phyloP scores from a whole-genome alignment of 2,888 invertebrate species.

The Apamea crenata region DNA sequence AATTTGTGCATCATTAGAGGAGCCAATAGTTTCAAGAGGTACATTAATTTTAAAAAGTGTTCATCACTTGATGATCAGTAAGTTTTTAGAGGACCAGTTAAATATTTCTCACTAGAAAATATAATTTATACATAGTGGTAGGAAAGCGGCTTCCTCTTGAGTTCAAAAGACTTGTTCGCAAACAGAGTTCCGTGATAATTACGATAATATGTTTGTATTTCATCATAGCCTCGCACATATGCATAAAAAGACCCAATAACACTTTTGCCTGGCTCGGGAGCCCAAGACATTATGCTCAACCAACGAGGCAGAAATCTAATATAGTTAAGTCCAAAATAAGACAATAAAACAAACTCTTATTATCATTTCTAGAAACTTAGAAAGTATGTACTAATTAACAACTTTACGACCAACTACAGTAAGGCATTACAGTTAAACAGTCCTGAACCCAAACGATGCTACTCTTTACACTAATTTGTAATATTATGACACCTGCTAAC shows the following conservation, averaged over 20 bases:
- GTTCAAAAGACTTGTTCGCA: background rate
- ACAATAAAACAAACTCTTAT: slow-evolving; percentile 2
- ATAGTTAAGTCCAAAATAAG: background rate
- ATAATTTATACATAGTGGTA: background rate
- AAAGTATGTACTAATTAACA: background rate
- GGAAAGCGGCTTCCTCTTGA: background rate
- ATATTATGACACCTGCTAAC: background rate
- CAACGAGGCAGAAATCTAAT: too few relatives aligned
- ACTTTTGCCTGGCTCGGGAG: background rate
- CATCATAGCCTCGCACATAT: background rate
- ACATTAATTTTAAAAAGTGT: background rate
- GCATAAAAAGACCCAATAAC: too few relatives aligned
- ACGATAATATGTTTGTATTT: background rate
- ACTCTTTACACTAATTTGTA: background rate
- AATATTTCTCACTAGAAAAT: background rate
- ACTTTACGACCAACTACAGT: background rate
- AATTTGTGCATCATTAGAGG: too few relatives aligned
- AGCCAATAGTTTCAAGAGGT: background rate
- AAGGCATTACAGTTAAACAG: background rate
- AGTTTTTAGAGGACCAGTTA: background rate
- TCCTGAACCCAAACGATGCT: background rate
- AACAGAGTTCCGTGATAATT: background rate
- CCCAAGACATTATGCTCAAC: background rate
- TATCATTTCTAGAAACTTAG: background rate
- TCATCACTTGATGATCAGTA: background rate